Percentiles rank a stretch among this genome's conserved stretches.
Conservation (phyloP, 1,140 invertebrate species). For the Samia ricini region DNA sequence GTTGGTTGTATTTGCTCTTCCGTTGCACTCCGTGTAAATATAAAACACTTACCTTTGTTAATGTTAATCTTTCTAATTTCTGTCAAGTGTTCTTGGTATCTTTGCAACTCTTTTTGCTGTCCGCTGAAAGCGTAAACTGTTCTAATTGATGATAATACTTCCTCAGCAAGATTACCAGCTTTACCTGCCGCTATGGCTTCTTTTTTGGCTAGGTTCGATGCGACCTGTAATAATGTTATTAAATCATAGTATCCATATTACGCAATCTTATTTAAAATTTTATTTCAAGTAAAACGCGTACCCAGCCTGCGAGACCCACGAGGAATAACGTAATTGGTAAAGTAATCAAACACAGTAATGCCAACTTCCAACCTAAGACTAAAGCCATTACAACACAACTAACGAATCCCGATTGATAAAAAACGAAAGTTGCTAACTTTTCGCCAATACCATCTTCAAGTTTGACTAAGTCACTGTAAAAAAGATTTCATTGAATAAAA, state of each 20-base stretch:
- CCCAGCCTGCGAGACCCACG: constrained; percentile 80
- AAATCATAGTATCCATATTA: neutral
- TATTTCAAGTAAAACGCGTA: constrained; percentile 41
- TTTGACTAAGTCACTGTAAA: constrained; percentile 89
- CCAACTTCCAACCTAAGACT: constrained; percentile 88
- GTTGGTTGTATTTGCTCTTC: too few species aligned
- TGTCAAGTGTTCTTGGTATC: constrained; percentile 81
- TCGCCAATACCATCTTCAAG: constrained; percentile 94
- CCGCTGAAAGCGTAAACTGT: constrained; percentile 92
- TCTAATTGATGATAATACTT: constrained; percentile 86
- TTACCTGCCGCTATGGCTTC: constrained; percentile 84
- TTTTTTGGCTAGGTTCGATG: constrained; percentile 78
- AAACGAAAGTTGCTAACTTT: constrained; percentile 89
- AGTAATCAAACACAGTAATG: constrained; percentile 87
- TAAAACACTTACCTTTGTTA: constrained; percentile 76
- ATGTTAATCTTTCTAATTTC: constrained; percentile 83
- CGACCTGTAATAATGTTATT: constrained; percentile 51
- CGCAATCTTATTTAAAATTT: neutral
- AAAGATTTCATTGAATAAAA: neutral
- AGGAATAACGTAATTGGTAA: constrained; percentile 84
- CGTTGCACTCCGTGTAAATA: too few species aligned
- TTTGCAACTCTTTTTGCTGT: constrained; percentile 83
- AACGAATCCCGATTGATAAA: constrained; percentile 84
- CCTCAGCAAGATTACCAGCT: constrained; percentile 89
- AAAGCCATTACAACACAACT: constrained; percentile 86